Conservation (phyloP, 2,113 vertebrate genomes). For the Daphoenositta chrysoptera region DNA sequence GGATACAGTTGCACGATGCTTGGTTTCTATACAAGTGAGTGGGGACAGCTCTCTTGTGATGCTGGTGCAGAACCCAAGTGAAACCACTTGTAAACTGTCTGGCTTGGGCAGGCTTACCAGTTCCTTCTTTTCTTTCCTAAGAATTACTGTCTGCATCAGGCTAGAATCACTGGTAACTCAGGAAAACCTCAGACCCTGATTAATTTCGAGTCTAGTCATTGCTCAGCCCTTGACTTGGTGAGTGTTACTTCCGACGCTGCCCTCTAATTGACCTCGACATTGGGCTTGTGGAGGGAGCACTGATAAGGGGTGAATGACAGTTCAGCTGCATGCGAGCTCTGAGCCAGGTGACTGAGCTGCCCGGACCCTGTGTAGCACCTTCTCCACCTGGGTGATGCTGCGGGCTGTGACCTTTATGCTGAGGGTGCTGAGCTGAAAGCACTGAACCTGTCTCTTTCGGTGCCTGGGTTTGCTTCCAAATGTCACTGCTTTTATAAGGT, state of each 20-base stretch:
- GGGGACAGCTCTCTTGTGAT: neutral
- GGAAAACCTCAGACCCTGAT: neutral
- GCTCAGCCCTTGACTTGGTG: neutral
- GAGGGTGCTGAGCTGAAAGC: neutral
- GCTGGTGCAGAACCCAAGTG: neutral
- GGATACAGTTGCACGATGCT: fast-evolving
- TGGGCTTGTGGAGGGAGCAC: neutral
- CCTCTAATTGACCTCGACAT: neutral
- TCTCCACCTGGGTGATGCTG: neutral
- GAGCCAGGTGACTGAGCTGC: neutral
- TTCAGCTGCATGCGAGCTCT: neutral
- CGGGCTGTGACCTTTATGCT: neutral
- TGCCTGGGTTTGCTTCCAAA: neutral
- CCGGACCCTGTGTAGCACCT: neutral
- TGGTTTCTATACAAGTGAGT: neutral
- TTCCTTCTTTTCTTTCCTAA: neutral
- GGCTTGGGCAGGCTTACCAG: neutral
- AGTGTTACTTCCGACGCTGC: neutral
- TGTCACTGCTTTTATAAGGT: neutral
- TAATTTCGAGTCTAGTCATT: neutral
- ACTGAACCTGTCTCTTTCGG: neutral
- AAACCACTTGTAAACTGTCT: neutral
- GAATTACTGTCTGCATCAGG: neutral
- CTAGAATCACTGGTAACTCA: neutral
- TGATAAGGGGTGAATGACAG: neutral